These are phyloP conservation scores for Fopius arisanus DNA, from an alignment of 1,140 invertebrate species.

Conservation along the genomic window DNA sequence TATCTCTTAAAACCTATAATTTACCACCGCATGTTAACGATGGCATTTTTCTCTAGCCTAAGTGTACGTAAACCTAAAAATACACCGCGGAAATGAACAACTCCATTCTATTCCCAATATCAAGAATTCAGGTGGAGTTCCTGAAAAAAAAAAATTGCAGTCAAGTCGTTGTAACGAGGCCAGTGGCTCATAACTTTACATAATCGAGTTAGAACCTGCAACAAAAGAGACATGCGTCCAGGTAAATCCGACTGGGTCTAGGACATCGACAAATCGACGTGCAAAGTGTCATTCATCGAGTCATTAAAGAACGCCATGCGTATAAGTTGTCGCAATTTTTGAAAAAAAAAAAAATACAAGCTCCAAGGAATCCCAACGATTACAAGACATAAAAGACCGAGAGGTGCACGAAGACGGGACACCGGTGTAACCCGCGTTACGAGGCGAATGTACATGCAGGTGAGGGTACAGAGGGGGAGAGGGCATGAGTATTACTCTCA, in stretches of 20 bases:
- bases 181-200: not conserved
- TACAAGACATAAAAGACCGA: not conserved
- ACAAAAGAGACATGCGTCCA: not conserved
- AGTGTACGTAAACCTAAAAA: no score
- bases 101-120: no score
- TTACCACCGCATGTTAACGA: no score
- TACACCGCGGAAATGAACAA: no score
- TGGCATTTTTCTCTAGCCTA: no score
- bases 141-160: no score
- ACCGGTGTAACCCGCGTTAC: not conserved
- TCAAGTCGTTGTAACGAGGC: no score
- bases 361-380: conserved; percentile 7
- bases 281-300: conserved; percentile 3
- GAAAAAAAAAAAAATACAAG: conserved; percentile 4
- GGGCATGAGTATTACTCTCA: conserved; percentile 58
- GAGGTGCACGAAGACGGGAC: conserved; percentile 25
- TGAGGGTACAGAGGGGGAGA: conserved; percentile 29
- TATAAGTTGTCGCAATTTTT: conserved; percentile 22
- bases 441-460: conserved; percentile 25
- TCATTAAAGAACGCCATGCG: conserved; percentile 20
- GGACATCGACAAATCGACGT: conserved; percentile 40
- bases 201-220: not conserved
- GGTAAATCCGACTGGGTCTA: conserved; percentile 52
- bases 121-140: no score
- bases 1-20: no score